Evolutionary conservation across 2,113 vertebrate species (phyloP), one percentile per base, ranked within the genome.

Genomic region (Petroica traversi): DNA sequence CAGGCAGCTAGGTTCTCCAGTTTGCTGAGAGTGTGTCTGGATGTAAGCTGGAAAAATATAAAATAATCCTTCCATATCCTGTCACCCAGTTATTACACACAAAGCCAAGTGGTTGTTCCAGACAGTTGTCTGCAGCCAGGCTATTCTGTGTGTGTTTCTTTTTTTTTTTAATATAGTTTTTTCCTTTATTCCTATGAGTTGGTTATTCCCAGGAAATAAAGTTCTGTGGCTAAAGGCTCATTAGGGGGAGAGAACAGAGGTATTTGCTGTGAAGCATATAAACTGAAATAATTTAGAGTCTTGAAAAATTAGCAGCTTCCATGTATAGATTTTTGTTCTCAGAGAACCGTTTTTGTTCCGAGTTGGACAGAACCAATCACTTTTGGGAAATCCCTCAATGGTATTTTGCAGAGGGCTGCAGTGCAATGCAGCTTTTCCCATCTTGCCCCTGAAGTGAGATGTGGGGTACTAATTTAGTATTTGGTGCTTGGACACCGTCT

Each of bases 1-100:
- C n/a, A 72, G 45, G 66, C 94, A 91, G 87, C 45, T 87, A 48
- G 49, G 36, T 68, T 28, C 41, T 64, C n/a, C 38, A 62, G 54
- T 57, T 75, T 92, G 68, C 72, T 91, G 64, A 29, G 58, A 85
- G 29, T 68, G 41, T 76, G 41, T 95, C 66, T 94, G 67, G 40
- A 73, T 85, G 25, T 91, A 75, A 91, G 66, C 57, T 95, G 89
- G 84, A 74, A 85, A 95, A 87, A 85, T 61, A 78, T 19, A 79
- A 79, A 95, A 82, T 91, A 91, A 94, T 88, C 62, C 58, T 93
- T 84, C 71, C 54, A 62, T 95, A 92, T 92, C 87, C 89, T 94
- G 77, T 94, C 84, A 73, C 73, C 59, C 63, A 69, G 55, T 88
- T 95, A 49, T 62, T 96, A 46, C 29, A 46, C 36, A 66, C 48